phyloP scores from a whole-genome alignment of 2,888 invertebrate species.

The Diarsia dahlii region DNA sequence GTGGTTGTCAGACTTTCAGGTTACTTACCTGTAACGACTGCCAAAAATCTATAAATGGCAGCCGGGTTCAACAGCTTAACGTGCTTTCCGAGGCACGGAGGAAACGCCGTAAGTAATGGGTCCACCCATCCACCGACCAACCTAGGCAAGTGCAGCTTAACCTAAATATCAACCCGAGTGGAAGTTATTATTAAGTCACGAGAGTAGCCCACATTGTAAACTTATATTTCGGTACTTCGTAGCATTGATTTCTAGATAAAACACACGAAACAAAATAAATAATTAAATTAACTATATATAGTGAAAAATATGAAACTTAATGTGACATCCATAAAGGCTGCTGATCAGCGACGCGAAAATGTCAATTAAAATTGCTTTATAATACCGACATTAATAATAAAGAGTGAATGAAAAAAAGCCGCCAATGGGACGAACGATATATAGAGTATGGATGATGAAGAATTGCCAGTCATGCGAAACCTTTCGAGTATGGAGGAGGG shows the following conservation, averaged over 20 bases:
- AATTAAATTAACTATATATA: constrained; percentile 70
- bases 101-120: too few species aligned
- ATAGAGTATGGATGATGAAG: constrained; percentile 14
- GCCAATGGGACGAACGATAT: constrained; percentile 34
- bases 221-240: background rate
- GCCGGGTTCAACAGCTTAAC: too few species aligned
- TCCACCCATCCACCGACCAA: too few species aligned
- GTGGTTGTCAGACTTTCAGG: too few species aligned
- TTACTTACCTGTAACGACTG: too few species aligned
- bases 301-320: constrained; percentile 68
- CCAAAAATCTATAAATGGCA: too few species aligned
- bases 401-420: constrained; percentile 58
- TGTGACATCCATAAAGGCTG: constrained; percentile 63
- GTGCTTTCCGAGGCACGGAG: too few species aligned
- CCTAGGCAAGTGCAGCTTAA: too few species aligned
- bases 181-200: too few species aligned
- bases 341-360: constrained; percentile 68
- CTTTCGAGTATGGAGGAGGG: constrained; percentile 21
- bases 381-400: constrained; percentile 64
- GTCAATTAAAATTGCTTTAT: constrained; percentile 74
- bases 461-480: constrained; percentile 28
- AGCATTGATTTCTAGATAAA: background rate
- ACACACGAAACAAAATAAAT: constrained; percentile 37
- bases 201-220: background rate
- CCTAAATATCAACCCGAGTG: too few species aligned